A percentile compares a stretch with the other conserved stretches of the same genome.
These are phyloP conservation scores for Drosophila algonquin DNA, from an alignment of 2,888 invertebrate species.

Conservation along the genomic window DNA sequence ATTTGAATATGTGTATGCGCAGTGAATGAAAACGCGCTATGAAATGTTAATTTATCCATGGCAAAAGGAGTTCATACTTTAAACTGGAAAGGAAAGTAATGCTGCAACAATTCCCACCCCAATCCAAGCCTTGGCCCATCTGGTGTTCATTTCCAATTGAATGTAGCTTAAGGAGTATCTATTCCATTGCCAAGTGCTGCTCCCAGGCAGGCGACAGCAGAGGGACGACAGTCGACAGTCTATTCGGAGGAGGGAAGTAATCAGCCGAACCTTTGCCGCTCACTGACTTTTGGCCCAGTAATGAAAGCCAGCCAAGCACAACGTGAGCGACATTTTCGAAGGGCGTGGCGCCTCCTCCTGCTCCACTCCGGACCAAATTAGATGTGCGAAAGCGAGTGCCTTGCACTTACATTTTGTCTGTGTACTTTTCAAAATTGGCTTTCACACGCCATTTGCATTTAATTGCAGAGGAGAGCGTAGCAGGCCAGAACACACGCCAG, in stretches of 20 bases:
- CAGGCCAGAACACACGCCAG: background rate
- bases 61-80: background rate
- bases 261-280: slow-evolving; percentile 24
- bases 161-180: background rate
- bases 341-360: background rate
- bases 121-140: background rate
- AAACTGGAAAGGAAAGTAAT: background rate
- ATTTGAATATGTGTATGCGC: background rate
- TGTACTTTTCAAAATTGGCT: slow-evolving; percentile 76
- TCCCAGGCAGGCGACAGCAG: background rate
- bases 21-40: background rate
- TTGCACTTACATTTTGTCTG: slow-evolving; percentile 70
- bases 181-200: background rate
- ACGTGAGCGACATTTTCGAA: slow-evolving; percentile 56
- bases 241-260: slow-evolving; percentile 1
- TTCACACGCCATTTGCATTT: slow-evolving; percentile 80
- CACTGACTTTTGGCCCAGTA: slow-evolving; percentile 54
- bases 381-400: slow-evolving; percentile 69
- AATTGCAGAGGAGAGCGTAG: slow-evolving; percentile 59
- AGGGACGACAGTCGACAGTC: background rate
- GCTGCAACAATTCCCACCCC: background rate
- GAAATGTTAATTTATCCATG: background rate
- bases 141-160: slow-evolving; percentile 10
- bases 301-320: slow-evolving; percentile 63
- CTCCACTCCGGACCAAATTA: slow-evolving; percentile 48